Evolutionary conservation across 2,797 vertebrate genomes (phyloP).

Genomic region (Glossophaga mutica): DNA sequence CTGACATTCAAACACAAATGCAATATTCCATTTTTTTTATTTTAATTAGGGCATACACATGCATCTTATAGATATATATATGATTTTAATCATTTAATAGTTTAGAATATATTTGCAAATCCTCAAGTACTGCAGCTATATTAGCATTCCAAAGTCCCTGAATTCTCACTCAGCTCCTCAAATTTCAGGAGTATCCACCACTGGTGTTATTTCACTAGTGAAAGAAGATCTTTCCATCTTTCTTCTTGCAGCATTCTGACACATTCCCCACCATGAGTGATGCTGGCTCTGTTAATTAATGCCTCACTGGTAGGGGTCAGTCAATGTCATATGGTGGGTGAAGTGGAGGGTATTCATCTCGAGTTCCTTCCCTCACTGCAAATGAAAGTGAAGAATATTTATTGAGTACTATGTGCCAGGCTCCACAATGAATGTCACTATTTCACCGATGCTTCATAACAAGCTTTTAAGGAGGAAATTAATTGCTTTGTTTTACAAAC

Average conservation of each 20-base stretch:
- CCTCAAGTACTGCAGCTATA: neutral
- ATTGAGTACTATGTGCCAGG: neutral
- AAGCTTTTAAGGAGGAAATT: neutral
- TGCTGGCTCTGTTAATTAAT: neutral
- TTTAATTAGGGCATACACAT: neutral
- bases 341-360: neutral
- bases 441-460: neutral
- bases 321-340: neutral
- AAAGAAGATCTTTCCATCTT: neutral
- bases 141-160: neutral
- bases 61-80: neutral
- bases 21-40: neutral
- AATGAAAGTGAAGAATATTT: neutral
- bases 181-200: neutral
- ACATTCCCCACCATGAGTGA: neutral
- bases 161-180: neutral
- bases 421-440: neutral
- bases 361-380: neutral
- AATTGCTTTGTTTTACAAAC: conserved; percentile 1
- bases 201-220: neutral
- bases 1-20: neutral
- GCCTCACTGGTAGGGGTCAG: neutral
- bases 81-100: neutral
- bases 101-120: neutral
- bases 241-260: neutral